Percentiles rank a stretch among this genome's conserved stretches.
These are phyloP conservation scores for Halictus rubicundus DNA, from an alignment of 1,140 invertebrate species.

Conservation along the genomic window DNA sequence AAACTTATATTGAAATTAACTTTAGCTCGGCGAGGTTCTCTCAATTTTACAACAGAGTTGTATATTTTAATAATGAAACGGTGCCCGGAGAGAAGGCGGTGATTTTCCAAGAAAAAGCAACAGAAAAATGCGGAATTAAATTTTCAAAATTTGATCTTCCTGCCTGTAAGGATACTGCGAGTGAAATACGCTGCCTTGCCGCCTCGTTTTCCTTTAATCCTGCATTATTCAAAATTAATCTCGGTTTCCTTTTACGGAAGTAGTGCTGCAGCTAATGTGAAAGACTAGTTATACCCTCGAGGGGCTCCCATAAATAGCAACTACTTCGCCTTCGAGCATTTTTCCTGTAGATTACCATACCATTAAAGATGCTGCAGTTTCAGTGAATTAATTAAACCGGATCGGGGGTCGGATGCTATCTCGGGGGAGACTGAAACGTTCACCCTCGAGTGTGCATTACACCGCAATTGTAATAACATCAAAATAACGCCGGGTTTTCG, in stretches of 20 bases:
- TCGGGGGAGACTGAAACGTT: background rate
- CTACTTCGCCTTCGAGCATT: background rate
- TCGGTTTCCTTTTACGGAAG: background rate
- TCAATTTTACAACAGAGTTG: too few species aligned
- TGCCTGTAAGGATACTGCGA: too few species aligned
- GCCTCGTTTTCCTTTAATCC: background rate
- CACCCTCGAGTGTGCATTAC: too few species aligned
- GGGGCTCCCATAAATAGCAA: background rate
- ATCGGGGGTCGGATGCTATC: background rate
- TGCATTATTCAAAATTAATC: constrained; percentile 7
- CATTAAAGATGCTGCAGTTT: background rate
- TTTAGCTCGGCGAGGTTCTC: too few species aligned
- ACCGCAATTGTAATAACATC: background rate
- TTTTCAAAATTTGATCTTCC: too few species aligned
- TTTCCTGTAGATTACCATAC: background rate
- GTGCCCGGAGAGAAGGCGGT: too few species aligned
- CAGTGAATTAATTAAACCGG: background rate
- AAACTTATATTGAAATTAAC: too few species aligned
- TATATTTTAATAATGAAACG: too few species aligned
- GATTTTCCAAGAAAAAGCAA: too few species aligned
- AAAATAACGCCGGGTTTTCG: background rate
- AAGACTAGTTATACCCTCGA: background rate
- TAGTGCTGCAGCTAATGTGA: background rate
- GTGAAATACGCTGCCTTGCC: too few species aligned
- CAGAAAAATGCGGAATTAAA: too few species aligned